These are phyloP conservation scores for Creontiades dilutus DNA, from an alignment of 2,888 invertebrate species.

Conservation along the genomic window DNA sequence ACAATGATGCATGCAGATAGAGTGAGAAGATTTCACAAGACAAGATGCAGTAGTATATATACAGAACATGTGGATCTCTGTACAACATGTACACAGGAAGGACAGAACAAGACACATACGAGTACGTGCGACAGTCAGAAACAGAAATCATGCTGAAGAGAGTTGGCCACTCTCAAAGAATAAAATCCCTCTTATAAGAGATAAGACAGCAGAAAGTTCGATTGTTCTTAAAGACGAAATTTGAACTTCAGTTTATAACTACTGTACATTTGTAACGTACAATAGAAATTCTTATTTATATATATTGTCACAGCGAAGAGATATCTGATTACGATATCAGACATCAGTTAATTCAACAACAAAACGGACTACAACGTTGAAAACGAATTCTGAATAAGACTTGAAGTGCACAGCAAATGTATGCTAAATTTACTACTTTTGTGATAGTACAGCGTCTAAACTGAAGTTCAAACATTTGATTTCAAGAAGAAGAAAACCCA, in stretches of 20 bases:
- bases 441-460: not conserved
- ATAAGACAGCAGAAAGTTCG: not conserved
- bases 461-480: not conserved
- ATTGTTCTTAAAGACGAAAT: not conserved
- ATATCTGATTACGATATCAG: no score
- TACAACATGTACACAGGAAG: constrained; percentile 67
- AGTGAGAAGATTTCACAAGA: constrained; percentile 60
- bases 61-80: constrained; percentile 63
- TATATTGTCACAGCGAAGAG: no score
- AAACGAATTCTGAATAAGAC: no score
- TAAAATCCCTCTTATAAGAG: constrained; percentile 35
- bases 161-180: constrained; percentile 58
- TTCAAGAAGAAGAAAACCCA: not conserved
- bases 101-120: constrained; percentile 35
- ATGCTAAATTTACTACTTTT: not conserved
- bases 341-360: no score
- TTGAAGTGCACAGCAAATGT: no score
- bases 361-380: no score
- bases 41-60: constrained; percentile 68
- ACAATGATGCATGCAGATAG: constrained; percentile 60
- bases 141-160: constrained; percentile 62
- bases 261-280: not conserved
- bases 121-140: constrained; percentile 58
- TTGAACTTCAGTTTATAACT: constrained; percentile 1
- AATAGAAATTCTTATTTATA: no score